Conservation (phyloP, 1,140 invertebrate species). For the Antheraea mylitta region DNA sequence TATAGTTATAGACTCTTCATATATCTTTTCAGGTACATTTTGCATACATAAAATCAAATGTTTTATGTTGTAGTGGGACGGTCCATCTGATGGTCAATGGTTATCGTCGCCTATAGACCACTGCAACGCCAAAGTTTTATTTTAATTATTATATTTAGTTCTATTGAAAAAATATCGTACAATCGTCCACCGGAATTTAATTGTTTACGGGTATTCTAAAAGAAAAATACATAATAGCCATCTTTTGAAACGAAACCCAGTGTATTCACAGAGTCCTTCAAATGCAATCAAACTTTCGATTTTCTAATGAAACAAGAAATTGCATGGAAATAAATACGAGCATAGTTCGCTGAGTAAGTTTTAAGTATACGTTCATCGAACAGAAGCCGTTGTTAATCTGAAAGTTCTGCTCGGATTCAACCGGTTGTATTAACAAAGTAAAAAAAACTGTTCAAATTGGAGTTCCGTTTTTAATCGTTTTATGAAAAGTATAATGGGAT, state of each 20-base stretch:
- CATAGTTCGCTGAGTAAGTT: slow-evolving; percentile 51
- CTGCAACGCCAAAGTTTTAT: no score
- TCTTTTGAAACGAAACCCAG: slow-evolving; percentile 28
- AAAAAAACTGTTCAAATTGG: slow-evolving; percentile 24
- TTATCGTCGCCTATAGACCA: no score
- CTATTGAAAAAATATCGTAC: background rate
- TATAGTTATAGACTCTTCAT: no score
- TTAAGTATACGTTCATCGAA: slow-evolving; percentile 45
- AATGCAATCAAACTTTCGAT: slow-evolving; percentile 51
- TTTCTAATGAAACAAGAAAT: slow-evolving; percentile 57
- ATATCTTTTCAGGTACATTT: no score
- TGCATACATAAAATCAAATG: no score
- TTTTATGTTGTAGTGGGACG: no score
- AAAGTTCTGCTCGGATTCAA: slow-evolving; percentile 41
- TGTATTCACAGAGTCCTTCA: slow-evolving; percentile 26
- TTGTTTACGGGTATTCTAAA: background rate
- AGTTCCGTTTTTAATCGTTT: background rate
- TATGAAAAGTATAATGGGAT: background rate
- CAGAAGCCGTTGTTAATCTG: slow-evolving; percentile 61
- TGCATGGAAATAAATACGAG: slow-evolving; percentile 60
- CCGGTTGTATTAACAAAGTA: slow-evolving; percentile 43
- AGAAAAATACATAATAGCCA: slow-evolving; percentile 23
- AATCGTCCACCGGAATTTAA: background rate
- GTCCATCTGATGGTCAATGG: no score
- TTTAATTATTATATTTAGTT: no score